Evolutionary conservation across 2,113 vertebrate genomes (phyloP), one percentile per base, ranked within the genome.

Genomic region (Psettodes erumei): DNA sequence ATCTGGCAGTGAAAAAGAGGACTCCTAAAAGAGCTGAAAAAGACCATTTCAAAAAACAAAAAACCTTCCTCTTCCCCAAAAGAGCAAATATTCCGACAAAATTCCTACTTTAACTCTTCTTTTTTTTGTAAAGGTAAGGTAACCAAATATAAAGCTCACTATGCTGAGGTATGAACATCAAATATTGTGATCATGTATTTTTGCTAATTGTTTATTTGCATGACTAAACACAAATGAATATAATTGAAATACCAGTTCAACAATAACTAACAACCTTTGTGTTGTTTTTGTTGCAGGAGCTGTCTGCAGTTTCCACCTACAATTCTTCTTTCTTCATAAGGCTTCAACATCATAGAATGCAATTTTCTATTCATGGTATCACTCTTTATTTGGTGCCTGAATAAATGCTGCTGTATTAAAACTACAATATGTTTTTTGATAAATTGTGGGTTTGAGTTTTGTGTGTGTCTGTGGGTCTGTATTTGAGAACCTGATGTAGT

Each of bases 41-140:
- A 89, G 86, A 85, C 79, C 84, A 93, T 76, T 67, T 58, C 86
- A 88, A 84, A 81, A 77, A 77, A 77, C 85, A 75, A 77, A 79
- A 92, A 86, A 91, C 51, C 85, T 92, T 94, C 92, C 90, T 83
- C 70, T 95, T 96, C 96, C 62, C 93, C 92, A 94, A 97, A 97
- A 94, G 95, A 96, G 95, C 96, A 96, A 91, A 53, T 84, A 15
- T 89, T 94, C 90, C 90, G 84, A 33, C 51, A 70, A 35, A 23
- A 6, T 16, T 58, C 74, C 35, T 71, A 19, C 13, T 13, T 53
- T n/a, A n/a, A n/a, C 1, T 9, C 8, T 21, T 8, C 30, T 30
- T 62, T 30, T 33, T 4, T 13, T 8, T 23, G 63, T 18, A 42
- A 15, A 8, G 81, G 81, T 87, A 88, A 84, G 69, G 68, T 56